Evolutionary conservation across 2,888 invertebrate species (phyloP).

Genomic region (Malachius bipustulatus): DNA sequence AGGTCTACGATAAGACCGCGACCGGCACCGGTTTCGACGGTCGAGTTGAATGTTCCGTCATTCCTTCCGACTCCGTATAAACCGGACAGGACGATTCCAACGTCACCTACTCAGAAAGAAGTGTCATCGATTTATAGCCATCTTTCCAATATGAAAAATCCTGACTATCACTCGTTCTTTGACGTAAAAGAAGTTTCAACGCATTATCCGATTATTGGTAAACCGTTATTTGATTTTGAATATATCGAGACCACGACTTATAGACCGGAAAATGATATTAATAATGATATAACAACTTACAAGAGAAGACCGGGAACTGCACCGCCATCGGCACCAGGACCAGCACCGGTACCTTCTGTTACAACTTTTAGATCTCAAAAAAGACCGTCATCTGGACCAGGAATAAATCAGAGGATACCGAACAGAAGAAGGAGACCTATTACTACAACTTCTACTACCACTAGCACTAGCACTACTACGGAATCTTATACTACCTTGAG

Average conservation of each 20-base stretch:
- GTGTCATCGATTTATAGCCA: slow-evolving; percentile 33
- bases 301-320: background rate
- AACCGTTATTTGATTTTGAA: slow-evolving; percentile 18
- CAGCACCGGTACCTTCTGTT: background rate
- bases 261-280: slow-evolving; percentile 3
- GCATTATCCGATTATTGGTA: slow-evolving; percentile 34
- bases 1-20: background rate
- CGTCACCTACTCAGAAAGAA: slow-evolving; percentile 33
- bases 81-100: slow-evolving; percentile 29
- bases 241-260: slow-evolving; percentile 10
- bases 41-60: slow-evolving; percentile 23
- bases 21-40: slow-evolving; percentile 6
- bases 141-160: slow-evolving; percentile 19
- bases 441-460: slow-evolving; percentile 15
- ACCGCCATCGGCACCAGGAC: slow-evolving; percentile 13
- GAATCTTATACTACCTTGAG: slow-evolving; percentile 9
- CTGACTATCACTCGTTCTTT: slow-evolving; percentile 22
- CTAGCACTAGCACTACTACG: slow-evolving; percentile 18
- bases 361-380: too few relatives aligned
- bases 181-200: slow-evolving; percentile 37
- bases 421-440: slow-evolving; percentile 20
- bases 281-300: slow-evolving; percentile 5
- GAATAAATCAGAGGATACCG: slow-evolving; percentile 14
- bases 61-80: slow-evolving; percentile 36
- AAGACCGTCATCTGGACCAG: too few relatives aligned